Percentiles rank a stretch among this genome's conserved stretches.
Evolutionary conservation across 2,797 vertebrate species (phyloP).

Genomic region (Pantherophis alleghaniensis): DNA sequence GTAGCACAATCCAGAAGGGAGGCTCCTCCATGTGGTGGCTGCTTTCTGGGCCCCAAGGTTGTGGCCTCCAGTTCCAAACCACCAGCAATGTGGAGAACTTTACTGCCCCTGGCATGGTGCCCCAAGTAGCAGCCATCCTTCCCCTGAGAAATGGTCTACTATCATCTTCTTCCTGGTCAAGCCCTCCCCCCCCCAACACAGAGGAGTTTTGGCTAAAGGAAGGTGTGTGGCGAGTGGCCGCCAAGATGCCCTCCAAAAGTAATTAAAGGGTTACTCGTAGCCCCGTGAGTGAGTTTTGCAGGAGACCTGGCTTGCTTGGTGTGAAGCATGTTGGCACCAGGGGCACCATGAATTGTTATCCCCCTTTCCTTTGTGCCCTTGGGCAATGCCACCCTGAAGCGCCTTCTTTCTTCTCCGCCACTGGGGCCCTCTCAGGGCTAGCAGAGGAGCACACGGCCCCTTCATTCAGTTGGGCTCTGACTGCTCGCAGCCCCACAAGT

Average conservation of each 20-base stretch:
- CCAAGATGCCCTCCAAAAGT: neutral
- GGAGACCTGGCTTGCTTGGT: neutral
- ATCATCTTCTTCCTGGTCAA: neutral
- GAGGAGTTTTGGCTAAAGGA: neutral
- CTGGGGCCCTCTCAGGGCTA: neutral
- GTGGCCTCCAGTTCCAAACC: neutral
- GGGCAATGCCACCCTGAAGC: neutral
- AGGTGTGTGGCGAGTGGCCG: neutral
- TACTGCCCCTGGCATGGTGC: neutral
- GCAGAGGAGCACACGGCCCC: neutral
- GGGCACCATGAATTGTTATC: accelerated
- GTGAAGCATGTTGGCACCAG: no score
- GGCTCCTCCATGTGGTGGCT: neutral
- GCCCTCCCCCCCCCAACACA: neutral
- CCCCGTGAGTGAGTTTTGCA: neutral
- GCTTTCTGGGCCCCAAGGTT: neutral
- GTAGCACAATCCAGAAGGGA: neutral
- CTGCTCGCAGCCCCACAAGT: neutral
- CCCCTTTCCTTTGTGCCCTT: neutral
- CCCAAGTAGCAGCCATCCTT: neutral
- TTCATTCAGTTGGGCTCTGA: neutral
- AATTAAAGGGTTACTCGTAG: neutral
- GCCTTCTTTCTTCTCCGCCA: neutral
- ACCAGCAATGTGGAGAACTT: neutral
- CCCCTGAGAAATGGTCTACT: neutral